phyloP scores from a whole-genome alignment of 2,888 invertebrate genomes.

The Cephus runcator region DNA sequence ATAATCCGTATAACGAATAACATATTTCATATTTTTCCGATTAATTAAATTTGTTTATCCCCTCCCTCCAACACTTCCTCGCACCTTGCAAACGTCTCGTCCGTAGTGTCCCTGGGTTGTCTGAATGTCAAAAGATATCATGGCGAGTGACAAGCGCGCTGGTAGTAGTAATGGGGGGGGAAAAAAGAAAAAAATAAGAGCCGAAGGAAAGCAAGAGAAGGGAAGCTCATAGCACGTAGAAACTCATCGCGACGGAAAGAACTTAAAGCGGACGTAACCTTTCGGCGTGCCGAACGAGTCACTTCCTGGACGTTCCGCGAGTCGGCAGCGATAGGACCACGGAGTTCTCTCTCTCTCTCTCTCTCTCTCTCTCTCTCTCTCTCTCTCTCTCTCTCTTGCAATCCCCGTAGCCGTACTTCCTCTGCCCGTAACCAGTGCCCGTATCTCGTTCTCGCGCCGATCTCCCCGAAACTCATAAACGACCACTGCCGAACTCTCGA shows the following conservation, averaged over 20 bases:
- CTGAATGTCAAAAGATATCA: not conserved
- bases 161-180: not conserved
- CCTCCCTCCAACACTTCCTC: no score
- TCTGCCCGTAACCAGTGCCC: slow-evolving; percentile 16
- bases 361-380: slow-evolving; percentile 12
- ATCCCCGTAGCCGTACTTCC: slow-evolving; percentile 31
- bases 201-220: not conserved
- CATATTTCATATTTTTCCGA: not conserved
- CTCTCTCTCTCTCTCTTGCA: slow-evolving; percentile 23
- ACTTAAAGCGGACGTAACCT: not conserved
- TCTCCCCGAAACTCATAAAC: slow-evolving; percentile 26
- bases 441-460: slow-evolving; percentile 22
- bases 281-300: not conserved
- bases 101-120: not conserved
- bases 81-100: not conserved
- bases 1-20: slow-evolving; percentile 1
- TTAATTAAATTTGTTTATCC: not conserved
- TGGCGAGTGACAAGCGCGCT: not conserved
- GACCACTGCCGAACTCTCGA: not conserved
- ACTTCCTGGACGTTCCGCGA: not conserved
- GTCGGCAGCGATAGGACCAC: not conserved
- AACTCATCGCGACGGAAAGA: not conserved
- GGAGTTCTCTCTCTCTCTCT: slow-evolving; percentile 5
- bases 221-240: not conserved
- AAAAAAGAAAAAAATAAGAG: not conserved